Evolutionary conservation across 1,140 invertebrate genomes (phyloP).

Genomic region (Drosophila lini): DNA sequence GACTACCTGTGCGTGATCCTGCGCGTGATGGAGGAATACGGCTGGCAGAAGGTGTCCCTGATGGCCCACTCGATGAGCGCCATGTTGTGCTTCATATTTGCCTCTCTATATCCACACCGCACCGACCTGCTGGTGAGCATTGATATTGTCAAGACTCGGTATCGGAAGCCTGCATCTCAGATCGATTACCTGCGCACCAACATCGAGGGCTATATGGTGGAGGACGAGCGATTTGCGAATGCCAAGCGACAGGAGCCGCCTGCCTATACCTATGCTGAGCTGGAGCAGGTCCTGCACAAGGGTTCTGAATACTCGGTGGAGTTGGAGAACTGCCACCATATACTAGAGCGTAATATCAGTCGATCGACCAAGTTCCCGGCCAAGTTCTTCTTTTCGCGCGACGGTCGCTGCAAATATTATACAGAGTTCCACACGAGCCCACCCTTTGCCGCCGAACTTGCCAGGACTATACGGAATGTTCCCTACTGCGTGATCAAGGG

Average conservation of each 20-base stretch:
- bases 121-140: constrained; percentile 87
- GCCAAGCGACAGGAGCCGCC: constrained; percentile 85
- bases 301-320: constrained; percentile 85
- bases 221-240: constrained; percentile 73
- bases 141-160: constrained; percentile 87
- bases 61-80: constrained; percentile 89
- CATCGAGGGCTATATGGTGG: constrained; percentile 75
- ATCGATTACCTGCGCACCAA: constrained; percentile 74
- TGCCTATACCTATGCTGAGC: constrained; percentile 86
- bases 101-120: constrained; percentile 86
- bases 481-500: constrained; percentile 82
- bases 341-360: constrained; percentile 86
- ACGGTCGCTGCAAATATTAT: constrained; percentile 86
- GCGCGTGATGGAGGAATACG: constrained; percentile 87
- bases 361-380: constrained; percentile 86
- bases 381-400: constrained; percentile 87
- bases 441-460: constrained; percentile 68
- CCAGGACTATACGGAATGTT: constrained; percentile 66
- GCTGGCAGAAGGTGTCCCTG: constrained; percentile 89
- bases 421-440: constrained; percentile 67
- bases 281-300: constrained; percentile 85
- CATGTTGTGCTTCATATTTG: constrained; percentile 86
- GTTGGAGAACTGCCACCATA: constrained; percentile 85
- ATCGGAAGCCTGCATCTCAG: constrained; percentile 49
- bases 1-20: constrained; percentile 86